Evolutionary conservation across 2,888 invertebrate genomes (phyloP), one percentile per base, ranked within the genome.

Genomic region (Netelia melanura): DNA sequence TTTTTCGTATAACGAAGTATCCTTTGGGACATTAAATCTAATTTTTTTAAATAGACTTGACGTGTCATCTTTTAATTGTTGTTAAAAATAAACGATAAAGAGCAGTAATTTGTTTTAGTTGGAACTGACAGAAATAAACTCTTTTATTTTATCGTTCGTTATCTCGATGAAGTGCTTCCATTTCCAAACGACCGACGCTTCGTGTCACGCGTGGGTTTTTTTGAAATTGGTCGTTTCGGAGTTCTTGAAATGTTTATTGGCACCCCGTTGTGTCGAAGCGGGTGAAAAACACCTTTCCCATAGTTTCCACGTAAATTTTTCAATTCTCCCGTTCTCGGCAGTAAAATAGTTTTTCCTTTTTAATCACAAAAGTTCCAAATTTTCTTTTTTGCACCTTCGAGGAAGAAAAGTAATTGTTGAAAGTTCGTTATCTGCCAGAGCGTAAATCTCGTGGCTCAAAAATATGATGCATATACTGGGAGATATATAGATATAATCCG

Each of bases 161-260:
- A 23, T 23, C 5, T 30, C 58, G 48, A 68, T n/a, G 11, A 43
- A 44, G 8, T 6, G 21, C 52, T 48, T 70, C 44, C 48, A 14
- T 54, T 62, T 62, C 23, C 21, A 62, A 38, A 43, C 11, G 14
- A 70, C 14, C 14, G 78, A 21, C 1, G 17, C 25, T 14, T 44
- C 65, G 65, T 9, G 44, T 25, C 11, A 44, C 79, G 64, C 65
- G 54, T 44, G 72, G 30, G 30, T 30, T 72, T 71, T 56, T 65
- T 72, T 72, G 44, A 48, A 21, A 17, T 75, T n/a, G 6, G 38
- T 52, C 56, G 65, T 44, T 43, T 21, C 30, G 38, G 64, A 5
- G n/a, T 71, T 61, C 44, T 72, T 71, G 38, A 48, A 70, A 9
- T 38, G n/a, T 38, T 56, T 58, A 58, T 74, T 58, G 48, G 67